phyloP scores from a whole-genome alignment of 2,888 invertebrate species.

The Cheilosia urbana region DNA sequence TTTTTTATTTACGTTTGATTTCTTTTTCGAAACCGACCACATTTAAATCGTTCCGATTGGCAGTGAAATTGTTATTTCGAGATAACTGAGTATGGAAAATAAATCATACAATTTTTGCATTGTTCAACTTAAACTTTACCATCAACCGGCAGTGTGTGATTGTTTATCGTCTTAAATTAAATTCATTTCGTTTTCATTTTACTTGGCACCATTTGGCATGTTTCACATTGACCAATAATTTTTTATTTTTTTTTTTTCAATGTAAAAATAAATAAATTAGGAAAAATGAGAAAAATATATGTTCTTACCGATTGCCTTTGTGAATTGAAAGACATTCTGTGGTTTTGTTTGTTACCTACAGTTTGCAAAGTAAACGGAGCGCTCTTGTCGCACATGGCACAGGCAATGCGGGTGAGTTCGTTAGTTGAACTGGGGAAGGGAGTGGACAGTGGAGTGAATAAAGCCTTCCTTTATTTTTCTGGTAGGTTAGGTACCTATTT shows the following conservation, averaged over 20 bases:
- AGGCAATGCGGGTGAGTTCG: not conserved
- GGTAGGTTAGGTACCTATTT: no score
- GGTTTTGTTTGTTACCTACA: not conserved
- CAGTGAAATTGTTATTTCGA: slow-evolving; percentile 59
- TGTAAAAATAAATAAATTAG: slow-evolving; percentile 19
- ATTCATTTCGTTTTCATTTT: slow-evolving; percentile 72
- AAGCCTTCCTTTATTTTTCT: no score
- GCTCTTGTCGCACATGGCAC: not conserved
- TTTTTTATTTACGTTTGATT: slow-evolving; percentile 1
- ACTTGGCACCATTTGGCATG: slow-evolving; percentile 75
- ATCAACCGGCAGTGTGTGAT: slow-evolving; percentile 72
- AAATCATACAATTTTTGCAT: not conserved
- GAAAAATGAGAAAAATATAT: not conserved
- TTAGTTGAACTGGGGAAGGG: not conserved
- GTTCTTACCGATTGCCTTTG: not conserved
- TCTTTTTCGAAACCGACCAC: slow-evolving; percentile 27
- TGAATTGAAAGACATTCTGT: slow-evolving; percentile 1
- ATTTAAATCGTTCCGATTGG: slow-evolving; percentile 48
- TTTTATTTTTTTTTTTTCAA: slow-evolving; percentile 28
- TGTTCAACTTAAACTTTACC: slow-evolving; percentile 48
- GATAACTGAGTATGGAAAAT: not conserved
- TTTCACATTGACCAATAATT: slow-evolving; percentile 65
- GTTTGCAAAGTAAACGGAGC: slow-evolving; percentile 12
- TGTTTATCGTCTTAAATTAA: slow-evolving; percentile 75
- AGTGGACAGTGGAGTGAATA: no score